Base-by-base conservation (phyloP, 2,888 invertebrate species). In the Polymixis lichenea region DNA sequence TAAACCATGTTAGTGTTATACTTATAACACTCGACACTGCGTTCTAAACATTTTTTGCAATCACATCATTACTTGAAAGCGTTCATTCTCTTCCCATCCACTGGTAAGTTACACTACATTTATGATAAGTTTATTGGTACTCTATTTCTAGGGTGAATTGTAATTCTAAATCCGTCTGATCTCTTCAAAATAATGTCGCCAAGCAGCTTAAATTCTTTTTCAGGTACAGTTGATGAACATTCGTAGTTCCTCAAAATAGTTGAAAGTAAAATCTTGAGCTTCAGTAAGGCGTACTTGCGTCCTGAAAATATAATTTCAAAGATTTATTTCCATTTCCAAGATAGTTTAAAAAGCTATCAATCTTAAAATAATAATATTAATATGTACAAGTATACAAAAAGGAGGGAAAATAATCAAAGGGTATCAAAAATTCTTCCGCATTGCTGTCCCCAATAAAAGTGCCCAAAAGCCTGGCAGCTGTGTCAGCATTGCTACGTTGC, bases 201-300 rank as follows among this genome's bases (percentile, higher is more conserved):
- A 91, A 98, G 97, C 2, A 98, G 95, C 86, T 97, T 96, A 91
- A 97, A 98, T 85, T 98, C 97, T 43, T 97, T 93, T 89, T 98
- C 98, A 60, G 97, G 97, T 28, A 98, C 92, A 77, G 97, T 97
- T 0, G 98, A 98, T 28, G 95, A 94, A 19, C 98, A 94, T 73
- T 97, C 97, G 93, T 97, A 98, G 91, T 97, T 97, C 65, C 98
- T 97, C 83, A 98, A 91, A 66, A 98, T 97, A 9, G 98, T 98
- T 0, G 98, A 97, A 0, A 98, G 96, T 2, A 98, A 94, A 51
- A 98, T 97, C 92, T 98, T 98, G 78, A 98, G 93, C 90, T 98
- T 98, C 69, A 98, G 91, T 97, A 98, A 97, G n/a, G 98, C 98
- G 92, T 98, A 98, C 93, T 98, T 98, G 56, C 98, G 97, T 69